Base-by-base conservation (phyloP, 2,113 vertebrate species). In the Pluvianellus socialis region DNA sequence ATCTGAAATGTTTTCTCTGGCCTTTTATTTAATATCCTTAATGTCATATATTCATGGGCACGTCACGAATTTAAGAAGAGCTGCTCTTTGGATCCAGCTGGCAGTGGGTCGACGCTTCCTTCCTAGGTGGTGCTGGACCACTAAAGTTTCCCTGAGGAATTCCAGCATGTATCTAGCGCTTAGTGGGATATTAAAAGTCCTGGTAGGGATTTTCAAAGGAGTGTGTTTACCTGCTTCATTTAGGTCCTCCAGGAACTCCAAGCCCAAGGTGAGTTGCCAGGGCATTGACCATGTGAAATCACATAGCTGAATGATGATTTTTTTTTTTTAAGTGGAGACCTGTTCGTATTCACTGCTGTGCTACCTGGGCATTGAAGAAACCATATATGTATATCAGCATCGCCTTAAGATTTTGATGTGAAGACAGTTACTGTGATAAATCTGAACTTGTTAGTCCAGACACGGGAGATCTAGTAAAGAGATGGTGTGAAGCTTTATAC, bases 351-450 rank as follows among this genome's bases (percentile, higher is more conserved):
- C 13, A 1, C 16, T 70, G 50, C 59, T 49, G 33, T 23, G 40
- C 17, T 62, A 62, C 45, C 14, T 62, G 75, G 16, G 19, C 5
- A 1, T 22, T 52, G 61, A 23, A 38, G 45, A 52, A 68, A 35
- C 35, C 7, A 0, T 5, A 3, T 35, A 5, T 11, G 6, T 10
- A 0, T 32, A 4, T 38, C 10, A 16, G 8, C 3, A 2, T 52
- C 52, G 16, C 12, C 6, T 12, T 55, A 47, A 14, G 16, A 12
- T 68, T 73, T 71, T 28, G 9, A 5, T 49, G 14, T 11, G 12
- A 59, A 38, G 55, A 20, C 20, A 27, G 4, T 50, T 55, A 6
- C 21, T 68, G 58, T 56, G 58, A 18, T 62, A 18, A 77, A 35
- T 40, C 17, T 61, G n/a, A 21, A 5, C 30, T 68, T 21, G 62